These are phyloP conservation scores for Ailurus styani DNA, from an alignment of 2,113 vertebrate genomes.

Conservation along the genomic window DNA sequence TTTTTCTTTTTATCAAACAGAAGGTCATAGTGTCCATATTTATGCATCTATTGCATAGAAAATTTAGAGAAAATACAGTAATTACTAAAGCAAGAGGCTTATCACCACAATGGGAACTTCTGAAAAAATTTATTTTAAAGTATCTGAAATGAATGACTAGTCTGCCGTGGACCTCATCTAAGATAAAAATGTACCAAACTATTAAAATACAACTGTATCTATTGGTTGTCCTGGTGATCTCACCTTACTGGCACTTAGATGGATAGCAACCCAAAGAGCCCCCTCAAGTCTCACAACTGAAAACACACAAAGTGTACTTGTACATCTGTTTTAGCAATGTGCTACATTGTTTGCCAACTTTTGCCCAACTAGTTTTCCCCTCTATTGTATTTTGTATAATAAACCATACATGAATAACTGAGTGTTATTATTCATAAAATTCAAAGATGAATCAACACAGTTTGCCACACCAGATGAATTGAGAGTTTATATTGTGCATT, in stretches of 20 bases:
- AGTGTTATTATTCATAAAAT: conserved; percentile 63
- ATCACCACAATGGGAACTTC: conserved; percentile 5
- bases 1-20: not conserved
- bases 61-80: conserved; percentile 63
- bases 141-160: conserved; percentile 47
- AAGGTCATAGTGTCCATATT: not conserved
- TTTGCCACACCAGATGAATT: conserved; percentile 71
- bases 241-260: conserved; percentile 58
- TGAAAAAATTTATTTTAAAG: conserved; percentile 60
- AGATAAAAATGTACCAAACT: conserved; percentile 43
- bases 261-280: conserved; percentile 59
- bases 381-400: conserved; percentile 4
- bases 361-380: conserved; percentile 12
- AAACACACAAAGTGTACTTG: not conserved
- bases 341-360: not conserved
- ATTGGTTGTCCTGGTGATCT: conserved; percentile 67
- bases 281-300: not conserved
- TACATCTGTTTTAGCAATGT: conserved; percentile 28
- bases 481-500: conserved; percentile 66
- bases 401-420: not conserved
- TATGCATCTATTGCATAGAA: not conserved
- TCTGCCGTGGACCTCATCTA: not conserved
- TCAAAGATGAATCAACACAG: conserved; percentile 50
- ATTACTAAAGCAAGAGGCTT: conserved; percentile 58
- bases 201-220: conserved; percentile 71